Percentiles rank a stretch among this genome's conserved stretches.
These are phyloP conservation scores for Diceros bicornis DNA, from an alignment of 2,797 vertebrate species.

Conservation along the genomic window DNA sequence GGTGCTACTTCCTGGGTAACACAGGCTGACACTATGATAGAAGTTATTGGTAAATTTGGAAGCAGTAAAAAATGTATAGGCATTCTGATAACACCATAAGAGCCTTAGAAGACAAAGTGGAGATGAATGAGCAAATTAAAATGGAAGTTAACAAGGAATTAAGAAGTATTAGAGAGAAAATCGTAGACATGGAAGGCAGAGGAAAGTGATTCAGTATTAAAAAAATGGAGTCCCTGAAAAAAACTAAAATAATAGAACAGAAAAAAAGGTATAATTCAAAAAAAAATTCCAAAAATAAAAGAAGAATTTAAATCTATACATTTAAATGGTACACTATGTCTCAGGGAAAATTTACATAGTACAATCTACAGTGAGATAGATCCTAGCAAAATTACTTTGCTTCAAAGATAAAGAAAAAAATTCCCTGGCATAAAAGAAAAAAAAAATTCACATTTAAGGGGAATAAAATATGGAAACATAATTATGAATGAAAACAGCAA, in stretches of 20 bases:
- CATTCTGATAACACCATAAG: background rate
- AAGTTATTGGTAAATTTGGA: background rate
- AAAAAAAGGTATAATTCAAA: background rate
- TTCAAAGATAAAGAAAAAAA: constrained; percentile 22
- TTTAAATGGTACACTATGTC: background rate
- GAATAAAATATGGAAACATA: background rate
- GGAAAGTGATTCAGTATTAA: background rate
- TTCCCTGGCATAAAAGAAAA: background rate
- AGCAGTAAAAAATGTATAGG: background rate
- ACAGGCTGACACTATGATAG: background rate
- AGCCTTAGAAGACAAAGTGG: background rate
- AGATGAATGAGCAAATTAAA: background rate
- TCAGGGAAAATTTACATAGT: background rate
- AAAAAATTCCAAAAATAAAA: background rate
- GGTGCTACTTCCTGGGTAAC: background rate
- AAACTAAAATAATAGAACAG: background rate
- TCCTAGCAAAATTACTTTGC: background rate
- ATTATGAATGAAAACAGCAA: background rate
- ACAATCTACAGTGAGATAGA: background rate
- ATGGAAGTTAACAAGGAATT: background rate
- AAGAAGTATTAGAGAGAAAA: background rate
- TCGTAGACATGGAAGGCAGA: background rate
- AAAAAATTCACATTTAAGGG: background rate
- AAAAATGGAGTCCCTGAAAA: background rate
- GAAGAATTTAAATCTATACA: background rate